phyloP scores from a whole-genome alignment of 2,888 invertebrate species.

The Phyllotreta cruciferae region DNA sequence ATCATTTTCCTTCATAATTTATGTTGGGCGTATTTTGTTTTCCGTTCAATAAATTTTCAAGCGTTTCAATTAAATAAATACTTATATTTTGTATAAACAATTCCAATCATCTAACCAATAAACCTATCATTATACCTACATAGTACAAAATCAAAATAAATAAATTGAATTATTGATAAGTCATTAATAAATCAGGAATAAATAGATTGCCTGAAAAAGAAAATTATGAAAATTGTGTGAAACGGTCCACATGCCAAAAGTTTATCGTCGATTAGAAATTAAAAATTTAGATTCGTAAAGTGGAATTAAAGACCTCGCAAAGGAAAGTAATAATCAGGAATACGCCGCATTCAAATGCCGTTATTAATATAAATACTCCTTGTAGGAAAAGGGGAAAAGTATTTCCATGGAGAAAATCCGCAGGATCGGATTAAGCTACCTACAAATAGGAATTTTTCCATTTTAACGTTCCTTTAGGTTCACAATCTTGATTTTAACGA shows the following conservation, averaged over 20 bases:
- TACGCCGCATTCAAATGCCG: slow-evolving; percentile 30
- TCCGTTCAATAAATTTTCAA: no score
- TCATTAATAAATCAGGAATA: slow-evolving; percentile 4
- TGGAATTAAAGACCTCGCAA: slow-evolving; percentile 31
- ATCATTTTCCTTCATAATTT: slow-evolving; percentile 38
- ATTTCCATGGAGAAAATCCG: slow-evolving; percentile 27
- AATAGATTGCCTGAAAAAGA: not conserved
- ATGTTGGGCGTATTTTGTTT: not conserved
- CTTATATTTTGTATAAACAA: no score
- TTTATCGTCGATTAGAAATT: slow-evolving; percentile 21
- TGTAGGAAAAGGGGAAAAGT: slow-evolving; percentile 33
- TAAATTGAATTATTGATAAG: not conserved
- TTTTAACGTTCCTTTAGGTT: no score
- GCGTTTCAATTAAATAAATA: no score
- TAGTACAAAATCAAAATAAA: no score
- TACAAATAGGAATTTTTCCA: not conserved
- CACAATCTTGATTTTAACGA: slow-evolving; percentile 6
- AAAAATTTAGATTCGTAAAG: slow-evolving; percentile 33
- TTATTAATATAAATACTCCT: slow-evolving; percentile 35
- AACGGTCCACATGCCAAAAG: slow-evolving; percentile 16
- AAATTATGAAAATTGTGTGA: slow-evolving; percentile 14
- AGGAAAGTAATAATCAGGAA: slow-evolving; percentile 31
- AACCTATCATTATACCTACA: no score
- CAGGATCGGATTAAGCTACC: not conserved
- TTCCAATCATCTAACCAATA: no score